Conservation (phyloP, 2,888 invertebrate genomes). For the Rhyacophila evoluta region DNA sequence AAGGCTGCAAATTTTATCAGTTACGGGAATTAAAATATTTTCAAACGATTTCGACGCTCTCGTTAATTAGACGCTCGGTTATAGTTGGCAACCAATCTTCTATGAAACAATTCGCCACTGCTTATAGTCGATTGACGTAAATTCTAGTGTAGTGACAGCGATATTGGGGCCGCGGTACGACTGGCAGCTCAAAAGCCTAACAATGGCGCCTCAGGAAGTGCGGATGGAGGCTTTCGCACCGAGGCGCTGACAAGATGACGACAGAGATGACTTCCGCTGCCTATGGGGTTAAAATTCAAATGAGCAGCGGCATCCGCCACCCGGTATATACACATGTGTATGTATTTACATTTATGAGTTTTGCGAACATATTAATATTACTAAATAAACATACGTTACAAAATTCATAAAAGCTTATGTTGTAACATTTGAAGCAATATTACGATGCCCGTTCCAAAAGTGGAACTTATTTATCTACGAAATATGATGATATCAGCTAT, state of each 20-base stretch:
- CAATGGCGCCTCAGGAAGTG: conserved; percentile 29
- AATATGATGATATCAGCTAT: too few species aligned
- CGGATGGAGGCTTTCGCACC: conserved; percentile 30
- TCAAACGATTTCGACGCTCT: too few species aligned
- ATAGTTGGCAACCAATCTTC: too few species aligned
- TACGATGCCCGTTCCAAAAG: too few species aligned
- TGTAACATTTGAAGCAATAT: too few species aligned
- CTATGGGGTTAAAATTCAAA: conserved; percentile 11
- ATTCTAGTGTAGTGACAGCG: conserved; percentile 9
- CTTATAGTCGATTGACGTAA: conserved; percentile 6
- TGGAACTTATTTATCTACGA: too few species aligned
- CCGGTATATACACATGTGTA: too few species aligned
- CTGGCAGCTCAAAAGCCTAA: conserved; percentile 27
- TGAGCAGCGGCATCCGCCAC: not conserved
- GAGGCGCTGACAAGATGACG: conserved; percentile 34
- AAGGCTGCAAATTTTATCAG: too few species aligned
- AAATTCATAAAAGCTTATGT: too few species aligned
- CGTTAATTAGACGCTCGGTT: too few species aligned
- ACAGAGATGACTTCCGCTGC: conserved; percentile 15
- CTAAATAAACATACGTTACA: too few species aligned
- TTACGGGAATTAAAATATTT: too few species aligned
- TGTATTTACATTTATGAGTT: not conserved
- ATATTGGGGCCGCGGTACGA: conserved; percentile 17
- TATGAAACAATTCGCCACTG: not conserved
- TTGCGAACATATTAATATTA: not conserved